Conservation (phyloP, 2,888 invertebrate genomes). For the Hesperia comma region DNA sequence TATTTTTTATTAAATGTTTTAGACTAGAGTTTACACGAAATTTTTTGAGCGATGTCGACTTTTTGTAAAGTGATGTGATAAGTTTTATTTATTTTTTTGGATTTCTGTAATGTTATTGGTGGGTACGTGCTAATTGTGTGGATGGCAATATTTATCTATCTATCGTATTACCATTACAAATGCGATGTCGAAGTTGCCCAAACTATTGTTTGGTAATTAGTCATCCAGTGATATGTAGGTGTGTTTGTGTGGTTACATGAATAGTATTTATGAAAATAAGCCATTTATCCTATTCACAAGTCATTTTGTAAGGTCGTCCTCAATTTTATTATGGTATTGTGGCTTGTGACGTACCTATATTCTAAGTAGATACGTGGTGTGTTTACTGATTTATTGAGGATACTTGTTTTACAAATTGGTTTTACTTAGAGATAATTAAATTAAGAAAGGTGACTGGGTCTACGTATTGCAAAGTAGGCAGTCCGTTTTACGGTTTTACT, state of each 20-base stretch:
- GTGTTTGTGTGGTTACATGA: constrained; percentile 39
- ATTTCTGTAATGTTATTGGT: constrained; percentile 36
- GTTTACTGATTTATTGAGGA: constrained; percentile 31
- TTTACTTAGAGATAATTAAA: constrained; percentile 12
- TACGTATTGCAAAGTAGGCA: not conserved
- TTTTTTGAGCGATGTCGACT: not conserved
- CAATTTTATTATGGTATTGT: constrained; percentile 38
- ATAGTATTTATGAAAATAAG: constrained; percentile 45
- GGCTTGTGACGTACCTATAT: no score
- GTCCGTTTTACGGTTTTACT: no score
- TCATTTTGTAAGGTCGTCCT: constrained; percentile 32
- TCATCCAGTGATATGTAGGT: constrained; percentile 34
- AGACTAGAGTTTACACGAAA: no score
- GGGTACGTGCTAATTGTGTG: constrained; percentile 7
- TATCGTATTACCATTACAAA: not conserved
- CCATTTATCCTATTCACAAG: constrained; percentile 37
- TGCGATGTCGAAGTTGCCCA: constrained; percentile 4
- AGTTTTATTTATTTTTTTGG: constrained; percentile 40
- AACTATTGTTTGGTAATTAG: constrained; percentile 45
- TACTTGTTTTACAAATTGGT: constrained; percentile 4
- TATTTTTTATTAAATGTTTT: not conserved
- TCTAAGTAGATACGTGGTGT: constrained; percentile 33
- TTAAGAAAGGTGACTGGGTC: not conserved
- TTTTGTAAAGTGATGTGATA: constrained; percentile 41
- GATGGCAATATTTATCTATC: constrained; percentile 1